A percentile compares a stretch with the other conserved stretches of the same genome.
phyloP scores from a whole-genome alignment of 1,140 invertebrate genomes.

The Prorops nasuta region DNA sequence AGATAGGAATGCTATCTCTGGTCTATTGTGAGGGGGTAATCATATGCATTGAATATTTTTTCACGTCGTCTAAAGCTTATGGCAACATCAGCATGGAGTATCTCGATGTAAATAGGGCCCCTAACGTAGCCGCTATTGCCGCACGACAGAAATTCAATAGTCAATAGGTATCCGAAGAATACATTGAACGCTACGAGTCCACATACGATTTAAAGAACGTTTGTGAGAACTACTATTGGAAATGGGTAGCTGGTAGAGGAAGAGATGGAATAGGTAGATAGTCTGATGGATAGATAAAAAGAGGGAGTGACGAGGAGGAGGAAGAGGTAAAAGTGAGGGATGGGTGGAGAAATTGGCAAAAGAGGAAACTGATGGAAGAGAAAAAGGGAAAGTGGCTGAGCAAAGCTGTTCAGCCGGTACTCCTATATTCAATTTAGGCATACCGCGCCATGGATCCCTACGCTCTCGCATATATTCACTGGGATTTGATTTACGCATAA shows the following conservation, averaged over 20 bases:
- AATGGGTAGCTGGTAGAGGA: background rate
- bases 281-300: background rate
- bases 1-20: no score
- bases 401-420: slow-evolving; percentile 30
- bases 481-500: slow-evolving; percentile 44
- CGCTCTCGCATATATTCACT: slow-evolving; percentile 26
- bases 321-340: background rate
- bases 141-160: slow-evolving; percentile 47
- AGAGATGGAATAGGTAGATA: background rate
- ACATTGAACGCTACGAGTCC: no score
- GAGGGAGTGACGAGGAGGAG: background rate
- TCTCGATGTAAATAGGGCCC: slow-evolving; percentile 23
- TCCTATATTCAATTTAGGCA: slow-evolving; percentile 43
- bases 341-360: background rate
- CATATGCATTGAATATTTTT: no score
- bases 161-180: slow-evolving; percentile 38
- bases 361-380: background rate
- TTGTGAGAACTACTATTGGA: slow-evolving; percentile 19
- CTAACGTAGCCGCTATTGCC: slow-evolving; percentile 21
- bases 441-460: slow-evolving; percentile 36
- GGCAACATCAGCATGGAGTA: slow-evolving; percentile 10
- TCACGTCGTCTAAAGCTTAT: no score
- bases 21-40: no score
- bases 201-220: no score
- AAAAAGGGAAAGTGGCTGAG: slow-evolving; percentile 14